phyloP scores from a whole-genome alignment of 2,888 invertebrate species.

The Yponomeuta plumbellus region DNA sequence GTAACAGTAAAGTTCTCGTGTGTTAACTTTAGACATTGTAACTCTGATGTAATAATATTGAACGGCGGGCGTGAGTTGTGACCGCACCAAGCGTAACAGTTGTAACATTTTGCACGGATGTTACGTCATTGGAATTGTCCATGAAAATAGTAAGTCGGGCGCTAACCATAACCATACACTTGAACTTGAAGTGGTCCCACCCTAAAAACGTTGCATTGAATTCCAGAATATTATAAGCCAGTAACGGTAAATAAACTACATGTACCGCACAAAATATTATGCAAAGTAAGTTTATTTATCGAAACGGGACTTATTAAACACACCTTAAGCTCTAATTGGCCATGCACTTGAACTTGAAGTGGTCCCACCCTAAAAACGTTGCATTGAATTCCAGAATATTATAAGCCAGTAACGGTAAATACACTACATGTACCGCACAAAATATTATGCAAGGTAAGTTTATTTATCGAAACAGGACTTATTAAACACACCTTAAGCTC shows the following conservation, averaged over 20 bases:
- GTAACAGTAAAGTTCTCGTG: too few species aligned
- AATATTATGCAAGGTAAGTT: too few species aligned
- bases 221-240: neutral
- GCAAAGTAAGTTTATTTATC: too few species aligned
- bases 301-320: too few species aligned
- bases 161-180: neutral
- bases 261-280: too few species aligned
- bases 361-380: neutral
- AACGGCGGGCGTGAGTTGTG: neutral
- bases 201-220: neutral
- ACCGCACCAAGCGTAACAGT: neutral
- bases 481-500: too few species aligned
- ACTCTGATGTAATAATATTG: neutral
- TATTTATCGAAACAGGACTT: too few species aligned
- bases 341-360: neutral
- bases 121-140: neutral
- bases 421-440: neutral
- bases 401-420: neutral
- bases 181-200: neutral
- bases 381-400: neutral
- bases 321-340: too few species aligned
- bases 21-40: neutral
- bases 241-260: neutral
- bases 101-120: neutral
- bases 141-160: neutral